A percentile compares a stretch with the other conserved stretches of the same genome.
Evolutionary conservation across 2,113 vertebrate species (phyloP).

Genomic region (Rostratula benghalensis): DNA sequence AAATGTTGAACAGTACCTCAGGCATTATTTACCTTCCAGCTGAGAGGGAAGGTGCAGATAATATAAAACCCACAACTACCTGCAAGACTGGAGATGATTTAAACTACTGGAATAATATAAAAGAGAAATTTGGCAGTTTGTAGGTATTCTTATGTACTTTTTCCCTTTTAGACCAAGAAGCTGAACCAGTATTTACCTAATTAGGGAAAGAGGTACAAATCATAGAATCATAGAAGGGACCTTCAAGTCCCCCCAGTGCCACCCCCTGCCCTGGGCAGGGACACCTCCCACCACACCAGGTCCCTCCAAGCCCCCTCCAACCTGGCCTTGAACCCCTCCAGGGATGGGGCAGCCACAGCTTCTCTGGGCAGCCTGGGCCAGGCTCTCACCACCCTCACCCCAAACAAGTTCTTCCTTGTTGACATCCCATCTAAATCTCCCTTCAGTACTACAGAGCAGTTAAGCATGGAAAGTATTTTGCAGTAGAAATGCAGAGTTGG

Average conservation of each 20-base stretch:
- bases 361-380: too few relatives aligned
- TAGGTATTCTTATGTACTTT: not conserved
- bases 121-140: not conserved
- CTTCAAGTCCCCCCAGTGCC: too few relatives aligned
- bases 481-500: not conserved
- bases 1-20: not conserved
- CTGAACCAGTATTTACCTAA: not conserved
- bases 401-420: too few relatives aligned
- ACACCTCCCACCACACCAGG: too few relatives aligned
- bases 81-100: not conserved
- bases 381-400: too few relatives aligned
- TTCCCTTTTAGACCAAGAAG: not conserved
- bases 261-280: too few relatives aligned
- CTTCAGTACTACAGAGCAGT: not conserved
- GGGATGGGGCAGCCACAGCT: too few relatives aligned
- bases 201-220: not conserved
- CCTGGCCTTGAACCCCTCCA: too few relatives aligned
- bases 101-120: not conserved
- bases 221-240: too few relatives aligned
- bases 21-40: not conserved
- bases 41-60: not conserved
- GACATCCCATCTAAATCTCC: too few relatives aligned
- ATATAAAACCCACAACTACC: not conserved
- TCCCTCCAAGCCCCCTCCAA: too few relatives aligned
- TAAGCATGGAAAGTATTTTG: not conserved